Evolutionary conservation across 2,888 invertebrate species (phyloP).

Genomic region (Polia nebulosa): DNA sequence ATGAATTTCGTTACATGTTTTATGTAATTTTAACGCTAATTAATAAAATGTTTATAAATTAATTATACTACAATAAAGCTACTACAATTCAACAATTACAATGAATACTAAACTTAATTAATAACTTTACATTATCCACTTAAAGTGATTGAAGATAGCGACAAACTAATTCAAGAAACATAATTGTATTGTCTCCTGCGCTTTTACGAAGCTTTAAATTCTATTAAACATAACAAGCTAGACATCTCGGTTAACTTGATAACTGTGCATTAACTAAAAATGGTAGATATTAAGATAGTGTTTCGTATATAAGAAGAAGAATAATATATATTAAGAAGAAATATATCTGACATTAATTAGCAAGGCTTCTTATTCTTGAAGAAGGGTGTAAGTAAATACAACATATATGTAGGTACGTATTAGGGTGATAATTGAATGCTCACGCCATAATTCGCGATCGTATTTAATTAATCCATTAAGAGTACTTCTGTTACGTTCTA

Average conservation of each 20-base stretch:
- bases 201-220: conserved; percentile 45
- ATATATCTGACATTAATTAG: conserved; percentile 37
- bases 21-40: background rate
- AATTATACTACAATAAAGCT: conserved; percentile 13
- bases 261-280: conserved; percentile 36
- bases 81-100: conserved; percentile 6
- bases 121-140: conserved; percentile 35
- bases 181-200: conserved; percentile 47
- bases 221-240: conserved; percentile 35
- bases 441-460: conserved; percentile 41
- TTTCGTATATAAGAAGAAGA: conserved; percentile 23
- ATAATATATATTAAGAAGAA: conserved; percentile 25
- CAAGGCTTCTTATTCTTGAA: conserved; percentile 25
- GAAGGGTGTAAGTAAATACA: conserved; percentile 44
- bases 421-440: conserved; percentile 42
- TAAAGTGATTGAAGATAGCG: conserved; percentile 30
- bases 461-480: conserved; percentile 45
- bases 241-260: conserved; percentile 39
- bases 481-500: conserved; percentile 40
- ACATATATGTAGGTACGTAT: too few relatives aligned
- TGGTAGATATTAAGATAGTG: conserved; percentile 23
- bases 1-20: background rate
- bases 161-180: conserved; percentile 47
- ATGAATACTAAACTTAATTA: conserved; percentile 9
- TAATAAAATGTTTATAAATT: background rate